These are phyloP conservation scores for Sinotaia quadrata DNA, from an alignment of 2,888 invertebrate genomes.

Conservation along the genomic window DNA sequence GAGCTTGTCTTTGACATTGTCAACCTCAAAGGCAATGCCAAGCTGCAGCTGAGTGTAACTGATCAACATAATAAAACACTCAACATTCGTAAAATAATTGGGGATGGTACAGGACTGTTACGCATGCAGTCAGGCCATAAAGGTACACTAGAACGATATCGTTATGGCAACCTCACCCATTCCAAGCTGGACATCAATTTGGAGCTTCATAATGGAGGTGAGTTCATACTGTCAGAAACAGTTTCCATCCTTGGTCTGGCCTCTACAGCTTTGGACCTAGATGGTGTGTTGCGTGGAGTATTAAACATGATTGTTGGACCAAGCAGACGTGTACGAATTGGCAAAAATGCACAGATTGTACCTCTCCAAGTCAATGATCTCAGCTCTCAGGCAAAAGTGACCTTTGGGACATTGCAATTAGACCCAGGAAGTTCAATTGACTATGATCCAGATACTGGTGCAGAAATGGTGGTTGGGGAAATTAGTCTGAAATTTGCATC, in stretches of 20 bases:
- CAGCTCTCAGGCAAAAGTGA: constrained; percentile 40
- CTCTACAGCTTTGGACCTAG: constrained; percentile 51
- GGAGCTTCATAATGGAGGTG: constrained; percentile 57
- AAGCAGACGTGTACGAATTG: constrained; percentile 50
- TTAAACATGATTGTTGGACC: constrained; percentile 49
- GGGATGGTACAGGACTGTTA: constrained; percentile 58
- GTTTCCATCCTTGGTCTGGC: constrained; percentile 53
- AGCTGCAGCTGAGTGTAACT: constrained; percentile 51
- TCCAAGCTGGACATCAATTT: constrained; percentile 57
- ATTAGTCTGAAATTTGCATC: constrained; percentile 52
- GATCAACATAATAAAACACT: constrained; percentile 39
- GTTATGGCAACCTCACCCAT: constrained; percentile 36
- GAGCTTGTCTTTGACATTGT: constrained; percentile 47
- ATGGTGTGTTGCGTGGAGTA: constrained; percentile 53
- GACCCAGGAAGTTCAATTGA: constrained; percentile 53
- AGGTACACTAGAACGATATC: constrained; percentile 51
- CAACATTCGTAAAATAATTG: constrained; percentile 44
- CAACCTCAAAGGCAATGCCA: constrained; percentile 52
- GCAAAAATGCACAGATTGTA: constrained; percentile 51
- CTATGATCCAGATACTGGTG: constrained; percentile 52
- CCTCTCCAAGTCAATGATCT: constrained; percentile 43
- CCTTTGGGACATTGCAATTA: constrained; percentile 54
- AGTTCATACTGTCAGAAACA: constrained; percentile 57
- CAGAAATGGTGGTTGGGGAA: constrained; percentile 46
- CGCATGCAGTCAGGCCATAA: constrained; percentile 50